Evolutionary conservation across 2,113 vertebrate genomes (phyloP), one percentile per base, ranked within the genome.

Genomic region (Malurus melanocephalus): DNA sequence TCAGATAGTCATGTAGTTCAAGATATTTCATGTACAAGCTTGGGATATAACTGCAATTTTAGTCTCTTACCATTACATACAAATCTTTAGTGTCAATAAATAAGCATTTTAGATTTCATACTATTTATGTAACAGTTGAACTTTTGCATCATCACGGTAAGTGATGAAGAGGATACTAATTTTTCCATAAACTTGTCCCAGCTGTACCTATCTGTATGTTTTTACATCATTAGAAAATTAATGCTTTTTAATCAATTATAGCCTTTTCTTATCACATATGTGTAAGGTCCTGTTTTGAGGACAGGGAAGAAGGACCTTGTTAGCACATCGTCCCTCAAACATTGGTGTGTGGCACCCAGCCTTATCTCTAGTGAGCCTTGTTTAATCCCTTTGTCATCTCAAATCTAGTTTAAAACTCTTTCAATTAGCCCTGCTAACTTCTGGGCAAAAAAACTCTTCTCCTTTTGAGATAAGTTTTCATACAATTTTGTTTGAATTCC

Each of bases 21-120:
- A 94, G 65, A 62, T 92, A 75, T 92, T 94, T 93, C 80, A 85
- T 43, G 33, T 52, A 59, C 19, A 13, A 51, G 17, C 53, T 74
- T 84, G 42, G 69, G 64, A 85, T 87, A 68, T 75, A 86, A 56
- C 42, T 84, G 32, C 40, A 66, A 12, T 82, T 93, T 86, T 71
- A 69, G 67, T 80, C 26, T 72, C 76, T 24, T 40, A 42, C 10
- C 3, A 18, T 84, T 62, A 32, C 7, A 5, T 45, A 21, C 33
- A 89, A 87, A 76, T 22, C 18, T 57, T 84, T 48, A 45, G 14
- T 35, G 35, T 68, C 16, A 68, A 56, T 43, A 66, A 72, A 85
- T 62, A 23, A 26, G 46, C 26, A 13, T 52, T 87, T 64, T 48
- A 71, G 6, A 42, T 66, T 85, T 82, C 30, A 35, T 32, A 83